Percentiles rank a stretch among this genome's conserved stretches.
phyloP scores from a whole-genome alignment of 2,113 vertebrate genomes.

The Periophthalmodon schlosseri region DNA sequence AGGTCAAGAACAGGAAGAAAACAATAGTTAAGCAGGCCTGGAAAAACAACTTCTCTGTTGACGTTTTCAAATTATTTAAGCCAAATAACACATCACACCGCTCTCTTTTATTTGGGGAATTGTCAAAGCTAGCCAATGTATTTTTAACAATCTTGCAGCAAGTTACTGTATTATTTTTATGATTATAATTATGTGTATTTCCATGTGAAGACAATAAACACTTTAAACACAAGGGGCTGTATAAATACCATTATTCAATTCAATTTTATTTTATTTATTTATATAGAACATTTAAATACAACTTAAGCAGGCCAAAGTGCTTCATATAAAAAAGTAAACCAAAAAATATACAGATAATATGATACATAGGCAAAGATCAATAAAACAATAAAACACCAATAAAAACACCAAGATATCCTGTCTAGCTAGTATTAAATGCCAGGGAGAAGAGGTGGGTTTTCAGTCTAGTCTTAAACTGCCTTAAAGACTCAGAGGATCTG shows the following conservation, averaged over 20 bases:
- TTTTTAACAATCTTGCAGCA: background rate
- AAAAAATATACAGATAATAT: too few relatives aligned
- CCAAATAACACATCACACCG: background rate
- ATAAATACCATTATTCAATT: background rate
- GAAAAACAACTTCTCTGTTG: constrained; percentile 4
- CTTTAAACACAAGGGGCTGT: background rate
- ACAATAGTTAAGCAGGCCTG: constrained; percentile 8
- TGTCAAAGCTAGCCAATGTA: background rate
- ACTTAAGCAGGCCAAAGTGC: too few relatives aligned
- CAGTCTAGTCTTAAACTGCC: too few relatives aligned
- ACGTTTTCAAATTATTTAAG: background rate
- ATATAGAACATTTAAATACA: too few relatives aligned
- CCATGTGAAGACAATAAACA: background rate
- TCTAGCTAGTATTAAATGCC: too few relatives aligned
- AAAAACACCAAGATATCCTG: too few relatives aligned
- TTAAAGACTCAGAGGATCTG: too few relatives aligned
- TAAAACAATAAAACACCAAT: too few relatives aligned
- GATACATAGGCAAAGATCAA: too few relatives aligned
- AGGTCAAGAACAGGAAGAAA: constrained; percentile 10
- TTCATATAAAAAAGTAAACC: too few relatives aligned
- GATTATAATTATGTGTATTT: background rate
- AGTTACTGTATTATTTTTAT: background rate
- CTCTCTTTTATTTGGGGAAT: background rate
- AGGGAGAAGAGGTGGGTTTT: too few relatives aligned
- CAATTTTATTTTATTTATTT: too few relatives aligned